Evolutionary conservation across 1,140 invertebrate genomes (phyloP), one percentile per base, ranked within the genome.

Genomic region (Coboldia fuscipes): DNA sequence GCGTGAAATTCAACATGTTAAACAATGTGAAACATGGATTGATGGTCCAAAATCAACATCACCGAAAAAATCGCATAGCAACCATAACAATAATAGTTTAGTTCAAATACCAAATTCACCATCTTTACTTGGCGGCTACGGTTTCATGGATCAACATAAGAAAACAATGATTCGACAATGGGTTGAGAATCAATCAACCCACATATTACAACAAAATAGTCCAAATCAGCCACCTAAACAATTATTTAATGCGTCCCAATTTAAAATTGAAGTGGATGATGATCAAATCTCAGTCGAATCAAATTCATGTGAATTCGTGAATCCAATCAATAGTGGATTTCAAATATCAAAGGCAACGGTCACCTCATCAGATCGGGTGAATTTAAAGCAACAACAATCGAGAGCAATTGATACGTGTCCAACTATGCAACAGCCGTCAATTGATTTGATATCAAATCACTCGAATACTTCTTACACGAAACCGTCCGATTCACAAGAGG

Each of bases 101-200:
- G 48, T 36, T 29, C 30, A 32, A 18, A 57, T 12, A 57, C 56
- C 30, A 33, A 45, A 33, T 19, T 50, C 30, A 15, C 40, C 5
- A 36, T 40, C 35, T 42, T 52, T 42, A 20, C 32, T 48, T 26
- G 56, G 38, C 44, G 68, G 72, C 0, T 84, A 84, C 45, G 81
- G 82, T 3, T 86, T 81, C 44, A 86, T 88, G 82, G 83, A 89
- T 47, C 78, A 66, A 42, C 79, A 85, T 41, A 89, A 89, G 46
- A 84, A 84, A 47, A 78, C 71, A 38, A 90, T 92, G 84, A 89
- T 92, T 20, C 65, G 81, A 27, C 78, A 84, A 52, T 92, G 85
- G 85, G 83, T 90, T 0, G 84, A 88, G 58, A 84, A 85, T 48
- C 84, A 89, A 60, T 78, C 75, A 1, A 68, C 71, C 7, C 78